Evolutionary conservation across 1,140 invertebrate genomes (phyloP), one percentile per base, ranked within the genome.

Genomic region (Philotrypesis tridentata): DNA sequence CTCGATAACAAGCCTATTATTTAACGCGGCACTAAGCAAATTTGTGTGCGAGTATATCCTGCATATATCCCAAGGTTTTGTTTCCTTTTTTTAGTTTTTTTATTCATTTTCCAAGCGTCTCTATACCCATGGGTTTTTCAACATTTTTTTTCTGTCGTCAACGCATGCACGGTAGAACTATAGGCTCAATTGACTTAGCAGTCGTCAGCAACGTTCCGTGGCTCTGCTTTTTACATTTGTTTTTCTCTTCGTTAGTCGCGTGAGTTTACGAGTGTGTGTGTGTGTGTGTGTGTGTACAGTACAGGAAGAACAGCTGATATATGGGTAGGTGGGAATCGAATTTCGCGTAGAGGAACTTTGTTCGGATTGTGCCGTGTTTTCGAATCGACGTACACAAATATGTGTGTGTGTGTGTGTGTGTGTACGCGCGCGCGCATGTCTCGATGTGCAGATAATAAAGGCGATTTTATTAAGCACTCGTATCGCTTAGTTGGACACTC

Each of bases 401-500:
- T 17, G 21, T n/a, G 21, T 55, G 7, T n/a, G n/a, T n/a, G n/a
- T n/a, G n/a, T n/a, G n/a, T n/a, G n/a, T n/a, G n/a, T n/a, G n/a
- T n/a, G n/a, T n/a, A n/a, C n/a, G n/a, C n/a, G n/a, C n/a, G n/a
- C n/a, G n/a, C n/a, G n/a, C n/a, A n/a, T n/a, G n/a, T 55, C 21
- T 55, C 48, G 21, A 55, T 5, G 48, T 21, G 48, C n/a, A 55
- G 48, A 55, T 55, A 55, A 55, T n/a, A 55, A 17, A 55, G 6
- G 48, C 43, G 43, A 40, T 48, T 21, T 48, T 14, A 55, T 55
- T 55, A n/a, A n/a, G 48, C 48, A 55, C 48, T 55, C 48, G n/a
- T n/a, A 17, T 55, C 48, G 4, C 9, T 31, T 29, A n/a, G 21
- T 6, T 17, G 79, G 60, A 23, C 79, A 80, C 79, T 80, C 70